These are phyloP conservation scores for Vireo altiloquus DNA, from an alignment of 2,113 vertebrate species.

Conservation along the genomic window DNA sequence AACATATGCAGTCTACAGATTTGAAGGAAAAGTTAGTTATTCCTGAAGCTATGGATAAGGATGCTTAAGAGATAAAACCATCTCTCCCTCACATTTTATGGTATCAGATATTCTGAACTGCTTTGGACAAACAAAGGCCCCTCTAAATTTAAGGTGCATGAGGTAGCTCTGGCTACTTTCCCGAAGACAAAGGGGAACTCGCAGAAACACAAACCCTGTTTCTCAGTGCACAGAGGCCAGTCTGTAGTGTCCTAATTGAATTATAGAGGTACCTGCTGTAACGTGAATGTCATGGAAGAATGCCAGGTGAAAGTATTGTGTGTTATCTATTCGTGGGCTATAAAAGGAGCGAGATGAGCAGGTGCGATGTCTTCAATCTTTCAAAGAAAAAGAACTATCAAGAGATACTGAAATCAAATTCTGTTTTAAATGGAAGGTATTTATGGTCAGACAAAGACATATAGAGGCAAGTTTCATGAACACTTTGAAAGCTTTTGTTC, in stretches of 20 bases:
- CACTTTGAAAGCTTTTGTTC: background rate
- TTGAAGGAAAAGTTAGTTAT: conserved; percentile 38
- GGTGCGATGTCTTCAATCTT: background rate
- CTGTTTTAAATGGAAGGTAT: background rate
- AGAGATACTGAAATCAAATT: background rate
- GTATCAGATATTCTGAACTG: background rate
- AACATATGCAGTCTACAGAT: conserved; percentile 20
- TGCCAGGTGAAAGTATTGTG: background rate
- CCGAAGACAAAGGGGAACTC: background rate
- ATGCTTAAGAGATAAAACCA: conserved; percentile 14
- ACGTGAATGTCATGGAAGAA: background rate
- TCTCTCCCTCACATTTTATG: background rate
- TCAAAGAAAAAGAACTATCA: background rate
- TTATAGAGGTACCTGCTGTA: background rate
- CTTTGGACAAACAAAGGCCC: background rate
- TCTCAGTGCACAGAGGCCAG: background rate
- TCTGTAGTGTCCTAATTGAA: background rate
- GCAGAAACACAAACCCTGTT: background rate
- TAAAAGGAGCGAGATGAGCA: background rate
- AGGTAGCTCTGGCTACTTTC: conserved; percentile 25
- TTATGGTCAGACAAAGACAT: background rate
- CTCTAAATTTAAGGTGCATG: conserved; percentile 5
- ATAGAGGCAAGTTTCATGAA: background rate
- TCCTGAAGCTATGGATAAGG: background rate
- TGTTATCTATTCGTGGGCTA: background rate